These are phyloP conservation scores for Anguilla pacifica DNA, from an alignment of 2,797 vertebrate species.

Conservation along the genomic window DNA sequence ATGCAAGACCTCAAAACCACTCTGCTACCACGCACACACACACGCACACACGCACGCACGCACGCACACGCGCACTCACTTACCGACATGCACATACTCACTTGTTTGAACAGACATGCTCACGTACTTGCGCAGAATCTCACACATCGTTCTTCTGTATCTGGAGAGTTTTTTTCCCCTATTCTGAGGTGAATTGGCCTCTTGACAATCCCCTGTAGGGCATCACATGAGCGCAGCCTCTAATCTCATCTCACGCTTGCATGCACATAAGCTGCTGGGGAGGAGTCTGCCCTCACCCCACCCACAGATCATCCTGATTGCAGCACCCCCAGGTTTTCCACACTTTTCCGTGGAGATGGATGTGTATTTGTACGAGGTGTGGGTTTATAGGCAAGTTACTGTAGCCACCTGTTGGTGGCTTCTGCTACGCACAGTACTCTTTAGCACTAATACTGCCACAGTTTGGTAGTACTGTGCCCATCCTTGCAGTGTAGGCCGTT, in stretches of 20 bases:
- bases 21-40: neutral
- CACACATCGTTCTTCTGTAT: neutral
- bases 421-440: neutral
- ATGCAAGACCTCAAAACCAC: neutral
- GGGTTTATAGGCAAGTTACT: neutral
- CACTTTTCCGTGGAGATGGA: neutral
- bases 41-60: neutral
- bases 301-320: neutral
- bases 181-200: constrained; percentile 15
- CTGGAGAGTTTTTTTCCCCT: neutral
- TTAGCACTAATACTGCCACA: no score
- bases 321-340: neutral
- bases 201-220: neutral
- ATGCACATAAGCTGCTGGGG: neutral
- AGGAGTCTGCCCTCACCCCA: neutral
- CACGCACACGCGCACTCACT: neutral
- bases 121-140: neutral
- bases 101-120: neutral
- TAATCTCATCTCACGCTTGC: constrained; percentile 26
- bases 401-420: neutral
- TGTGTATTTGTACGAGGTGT: neutral
- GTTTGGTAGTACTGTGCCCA: neutral
- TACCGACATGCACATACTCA: neutral
- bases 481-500: neutral
- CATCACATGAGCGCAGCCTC: constrained; percentile 9